These are phyloP conservation scores for Sarcophaga carnaria DNA, from an alignment of 2,888 invertebrate genomes.

Conservation along the genomic window DNA sequence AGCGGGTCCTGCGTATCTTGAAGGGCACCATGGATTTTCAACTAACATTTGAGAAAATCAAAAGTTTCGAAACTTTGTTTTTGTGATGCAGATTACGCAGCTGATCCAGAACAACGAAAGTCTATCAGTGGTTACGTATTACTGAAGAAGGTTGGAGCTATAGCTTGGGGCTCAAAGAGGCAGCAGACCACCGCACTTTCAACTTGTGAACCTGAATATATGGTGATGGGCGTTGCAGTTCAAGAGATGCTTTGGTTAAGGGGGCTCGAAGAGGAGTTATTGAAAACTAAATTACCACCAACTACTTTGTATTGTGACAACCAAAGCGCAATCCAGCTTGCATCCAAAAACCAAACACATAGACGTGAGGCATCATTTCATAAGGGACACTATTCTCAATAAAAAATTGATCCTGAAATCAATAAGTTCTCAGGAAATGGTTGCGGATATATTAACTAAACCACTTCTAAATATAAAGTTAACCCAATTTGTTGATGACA, in stretches of 20 bases:
- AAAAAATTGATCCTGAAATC: neutral
- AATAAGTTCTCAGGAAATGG: conserved; percentile 10
- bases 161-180: conserved; percentile 28
- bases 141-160: conserved; percentile 24
- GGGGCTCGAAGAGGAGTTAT: conserved; percentile 21
- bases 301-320: too few species aligned
- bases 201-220: conserved; percentile 27
- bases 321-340: too few species aligned
- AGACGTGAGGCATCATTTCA: neutral
- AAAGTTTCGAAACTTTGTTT: conserved; percentile 78
- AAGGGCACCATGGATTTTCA: conserved; percentile 7
- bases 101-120: conserved; percentile 22
- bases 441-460: conserved; percentile 28
- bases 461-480: conserved; percentile 11
- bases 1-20: neutral
- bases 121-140: conserved; percentile 28
- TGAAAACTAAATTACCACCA: too few species aligned
- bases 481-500: neutral
- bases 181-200: conserved; percentile 22
- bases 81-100: conserved; percentile 61
- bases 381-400: neutral
- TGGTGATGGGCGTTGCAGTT: conserved; percentile 39
- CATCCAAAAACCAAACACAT: too few species aligned
- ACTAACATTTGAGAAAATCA: neutral
- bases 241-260: conserved; percentile 25